Base-by-base conservation (phyloP, 2,113 vertebrate genomes). In the Pteropus alecto region DNA sequence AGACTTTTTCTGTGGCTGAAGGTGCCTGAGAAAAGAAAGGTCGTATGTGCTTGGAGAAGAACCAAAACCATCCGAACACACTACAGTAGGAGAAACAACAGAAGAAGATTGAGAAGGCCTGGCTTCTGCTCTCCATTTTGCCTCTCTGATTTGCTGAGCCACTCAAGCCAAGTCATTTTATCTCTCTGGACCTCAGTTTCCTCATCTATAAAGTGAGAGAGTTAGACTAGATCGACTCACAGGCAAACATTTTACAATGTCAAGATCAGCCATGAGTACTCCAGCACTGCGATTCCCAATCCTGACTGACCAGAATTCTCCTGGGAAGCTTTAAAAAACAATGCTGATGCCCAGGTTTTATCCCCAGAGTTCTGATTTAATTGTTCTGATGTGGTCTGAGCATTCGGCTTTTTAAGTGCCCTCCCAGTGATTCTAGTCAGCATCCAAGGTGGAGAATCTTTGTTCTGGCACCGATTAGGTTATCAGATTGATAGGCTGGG, bases 1-100 rank as follows among this genome's bases (percentile, higher is more conserved):
- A 16, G 19, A 12, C 35, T 28, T 24, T 92, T 68, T 48, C 43
- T 82, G 18, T 24, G 43, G 43, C 51, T 35, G 38, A 74, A 85
- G 14, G 58, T 58, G 6, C 38, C 51, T 51, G 26, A 65, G 67
- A 74, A 94, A 88, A 86, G 33, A 19, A 24, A 85, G 28, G 14
- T 28, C 21, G 26, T 11, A 9, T 18, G 3, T 22, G 2, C 67
- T 54, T 93, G 30, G 58, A 35, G 79, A 38, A 79, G 65, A 86
- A 46, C 35, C 35, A 58, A 61, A 24, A 10, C 10, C 33, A 60
- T 24, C 84, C 22, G 14, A 77, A 92, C 22, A 33, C 4, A 4
- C 14, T 7, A 6, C 15, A 35, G 5, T 0, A 2, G 41, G 68
- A 56, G 5, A 2, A 48, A 38, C 43, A 19, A 7, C 0, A 9